These are phyloP conservation scores for Dasypogon diadema DNA, from an alignment of 2,888 invertebrate species.

Conservation along the genomic window DNA sequence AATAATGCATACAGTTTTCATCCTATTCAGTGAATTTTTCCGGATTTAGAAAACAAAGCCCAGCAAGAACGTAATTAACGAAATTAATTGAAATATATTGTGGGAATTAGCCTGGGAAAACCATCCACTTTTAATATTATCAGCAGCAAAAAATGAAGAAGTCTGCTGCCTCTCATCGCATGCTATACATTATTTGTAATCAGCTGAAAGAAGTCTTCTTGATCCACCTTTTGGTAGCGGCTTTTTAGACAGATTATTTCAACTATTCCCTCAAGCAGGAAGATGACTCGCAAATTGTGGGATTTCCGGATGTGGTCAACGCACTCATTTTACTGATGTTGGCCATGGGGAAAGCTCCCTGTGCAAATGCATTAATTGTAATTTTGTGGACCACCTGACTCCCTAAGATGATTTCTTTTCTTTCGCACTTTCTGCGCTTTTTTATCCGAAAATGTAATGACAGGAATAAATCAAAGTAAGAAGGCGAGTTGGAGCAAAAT, in stretches of 20 bases:
- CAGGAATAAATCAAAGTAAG: constrained; percentile 6
- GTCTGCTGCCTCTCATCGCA: neutral
- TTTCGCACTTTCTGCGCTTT: neutral
- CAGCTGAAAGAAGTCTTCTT: neutral
- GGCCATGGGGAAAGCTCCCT: neutral
- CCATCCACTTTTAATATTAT: too few relatives aligned
- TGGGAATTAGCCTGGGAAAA: too few relatives aligned
- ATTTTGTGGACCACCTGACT: constrained; percentile 30
- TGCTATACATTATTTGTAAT: constrained; percentile 27
- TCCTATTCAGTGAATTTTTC: too few relatives aligned
- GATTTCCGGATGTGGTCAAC: constrained; percentile 31
- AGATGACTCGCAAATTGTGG: constrained; percentile 17
- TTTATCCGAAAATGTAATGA: neutral
- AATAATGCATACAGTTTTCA: too few relatives aligned
- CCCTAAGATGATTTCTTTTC: constrained; percentile 13
- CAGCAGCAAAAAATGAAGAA: neutral
- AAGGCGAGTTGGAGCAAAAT: neutral
- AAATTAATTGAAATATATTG: too few relatives aligned
- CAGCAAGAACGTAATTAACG: too few relatives aligned
- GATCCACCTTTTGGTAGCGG: neutral
- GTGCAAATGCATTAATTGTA: constrained; percentile 30
- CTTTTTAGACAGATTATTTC: constrained; percentile 20
- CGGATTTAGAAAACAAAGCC: too few relatives aligned
- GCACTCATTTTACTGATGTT: neutral
- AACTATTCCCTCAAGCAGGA: constrained; percentile 4